Evolutionary conservation across 1,140 invertebrate species (phyloP), one percentile per base, ranked within the genome.

Genomic region (Orius laevigatus): DNA sequence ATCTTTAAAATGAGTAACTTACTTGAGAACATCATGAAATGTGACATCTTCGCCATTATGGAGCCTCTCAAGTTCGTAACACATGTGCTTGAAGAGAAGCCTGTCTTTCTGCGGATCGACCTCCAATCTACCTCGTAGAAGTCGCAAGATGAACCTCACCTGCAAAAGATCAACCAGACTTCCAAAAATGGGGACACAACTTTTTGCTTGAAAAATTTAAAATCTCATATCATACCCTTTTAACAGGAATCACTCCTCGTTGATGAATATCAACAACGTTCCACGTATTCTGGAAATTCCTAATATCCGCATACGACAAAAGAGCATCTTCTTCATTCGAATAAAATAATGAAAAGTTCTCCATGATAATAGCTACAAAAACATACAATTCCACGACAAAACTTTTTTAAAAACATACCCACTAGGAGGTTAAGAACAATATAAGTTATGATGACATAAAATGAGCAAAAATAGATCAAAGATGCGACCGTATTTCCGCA

Each of bases 301-400:
- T 72, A 52, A 98, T 98, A 61, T 98, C 95, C 31, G 91, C 93
- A 59, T 87, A 87, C 0, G 83, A 86, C 6, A 99, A 68, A 41
- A 99, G 67, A n/a, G 95, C 95, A 67, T 99, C 96, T 72, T 99
- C 96, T 72, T 99, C 96, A 61, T 98, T 98, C 0, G 96, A 99
- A 62, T 99, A 99, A 65, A 99, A 99, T 53, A 99, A 68, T 0
- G 93, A 97, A 70, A 99, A 99, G 69, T 99, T 98, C 72, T 99
- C 95, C 93, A 98, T 98, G 66, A 99, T 98, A 68, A 98, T 98
- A 78, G 95, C 95, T 94, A 65, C 1, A 71, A 65, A 47, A 1
- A 36, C n/a, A 25, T 25, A 3, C 8, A 25, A n/a, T n/a, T n/a
- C n/a, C 8, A 11, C 12, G 4, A 19, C 40, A 16, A 33, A 11